Evolutionary conservation across 2,797 vertebrate genomes (phyloP), one percentile per base, ranked within the genome.

Genomic region (Craterocephalus amniculus): DNA sequence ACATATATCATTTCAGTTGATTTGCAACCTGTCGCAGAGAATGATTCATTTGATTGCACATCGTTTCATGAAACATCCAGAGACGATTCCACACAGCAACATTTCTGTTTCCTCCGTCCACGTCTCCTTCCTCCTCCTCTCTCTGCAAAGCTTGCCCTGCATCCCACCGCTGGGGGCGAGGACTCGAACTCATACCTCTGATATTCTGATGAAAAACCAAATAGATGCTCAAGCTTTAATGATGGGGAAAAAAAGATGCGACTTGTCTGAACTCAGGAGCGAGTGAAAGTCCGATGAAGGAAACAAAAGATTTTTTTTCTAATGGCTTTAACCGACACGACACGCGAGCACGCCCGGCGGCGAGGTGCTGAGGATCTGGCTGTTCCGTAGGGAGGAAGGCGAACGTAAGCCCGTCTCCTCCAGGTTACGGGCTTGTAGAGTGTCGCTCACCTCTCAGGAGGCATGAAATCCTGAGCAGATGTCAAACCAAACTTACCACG

Each of bases 151-250:
- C 74, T 36, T 67, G n/a, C 68, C 72, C 86, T 83, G 36, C 7
- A 61, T 66, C 59, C 71, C 31, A 11, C 60, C 14, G 34, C 71
- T n/a, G n/a, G 43, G 82, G 81, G 62, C 32, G 76, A 76, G 68
- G 80, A 59, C 64, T 78, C 68, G 57, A 73, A 87, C 85, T 87
- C 89, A 83, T 92, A 93, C 91, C 90, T 94, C 93, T 92, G 86
- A 89, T 78, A 78, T 87, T 79, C 88, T 83, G 82, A 91, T 85
- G 79, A 91, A 90, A 93, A 94, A 93, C 92, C 93, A 94, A 95
- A 94, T 90, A 93, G 79, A 92, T 83, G 40, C 81, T 87, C 88
- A 89, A 90, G 89, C 90, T 93, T 93, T 92, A 93, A 89, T 72
- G 67, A 87, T 7, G 32, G 64, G 72, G 68, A 49, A 57, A 63